phyloP scores from a whole-genome alignment of 2,113 vertebrate genomes.

The Poeciliopsis prolifica region DNA sequence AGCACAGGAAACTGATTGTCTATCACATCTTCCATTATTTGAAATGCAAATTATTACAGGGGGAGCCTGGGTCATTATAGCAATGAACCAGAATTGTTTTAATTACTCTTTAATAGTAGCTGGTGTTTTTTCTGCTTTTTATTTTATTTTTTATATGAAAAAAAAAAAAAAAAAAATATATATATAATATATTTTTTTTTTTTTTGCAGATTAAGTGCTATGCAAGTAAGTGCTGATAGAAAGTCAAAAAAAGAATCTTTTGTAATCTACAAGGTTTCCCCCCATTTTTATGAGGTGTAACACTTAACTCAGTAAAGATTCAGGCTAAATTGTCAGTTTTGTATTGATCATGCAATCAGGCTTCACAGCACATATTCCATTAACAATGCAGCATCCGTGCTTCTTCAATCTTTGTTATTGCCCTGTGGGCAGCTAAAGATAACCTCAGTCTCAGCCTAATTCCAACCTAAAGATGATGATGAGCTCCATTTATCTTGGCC shows the following conservation, averaged over 20 bases:
- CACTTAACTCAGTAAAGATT: slow-evolving; percentile 20
- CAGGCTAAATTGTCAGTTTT: slow-evolving; percentile 26
- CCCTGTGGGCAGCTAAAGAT: slow-evolving; percentile 67
- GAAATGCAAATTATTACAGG: neutral
- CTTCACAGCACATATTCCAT: slow-evolving; percentile 27
- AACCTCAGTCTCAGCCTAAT: slow-evolving; percentile 71
- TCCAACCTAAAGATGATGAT: slow-evolving; percentile 71
- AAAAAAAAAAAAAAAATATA: too few species aligned
- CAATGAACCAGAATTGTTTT: neutral
- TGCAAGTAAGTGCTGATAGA: neutral
- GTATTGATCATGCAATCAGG: slow-evolving; percentile 49
- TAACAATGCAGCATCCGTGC: slow-evolving; percentile 30
- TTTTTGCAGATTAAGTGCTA: neutral
- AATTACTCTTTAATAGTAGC: neutral
- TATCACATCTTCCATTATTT: neutral
- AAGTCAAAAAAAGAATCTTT: neutral
- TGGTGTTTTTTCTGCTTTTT: neutral
- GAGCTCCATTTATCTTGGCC: slow-evolving; percentile 74
- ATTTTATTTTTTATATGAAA: too few species aligned
- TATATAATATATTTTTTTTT: too few species aligned
- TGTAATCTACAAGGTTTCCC: slow-evolving; percentile 27
- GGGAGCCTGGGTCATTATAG: neutral
- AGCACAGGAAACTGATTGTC: neutral
- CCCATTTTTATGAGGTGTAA: slow-evolving; percentile 19
- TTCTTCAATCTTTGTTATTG: slow-evolving; percentile 49